Conservation (phyloP, 1,140 invertebrate genomes). For the Lucilia cuprina region DNA sequence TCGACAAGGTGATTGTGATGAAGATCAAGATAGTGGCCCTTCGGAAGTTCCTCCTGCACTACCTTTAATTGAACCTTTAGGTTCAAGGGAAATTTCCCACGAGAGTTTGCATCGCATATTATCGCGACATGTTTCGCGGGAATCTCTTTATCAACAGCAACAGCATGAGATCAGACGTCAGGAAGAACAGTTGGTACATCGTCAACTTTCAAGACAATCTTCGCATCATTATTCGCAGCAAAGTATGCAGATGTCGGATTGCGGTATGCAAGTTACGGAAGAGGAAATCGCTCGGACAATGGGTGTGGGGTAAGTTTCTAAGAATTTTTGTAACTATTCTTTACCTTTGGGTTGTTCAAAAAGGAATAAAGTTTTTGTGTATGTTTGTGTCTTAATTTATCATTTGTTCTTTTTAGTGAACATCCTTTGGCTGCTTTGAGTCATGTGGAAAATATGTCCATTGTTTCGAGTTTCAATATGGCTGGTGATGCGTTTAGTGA, state of each 20-base stretch:
- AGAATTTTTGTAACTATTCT: background rate
- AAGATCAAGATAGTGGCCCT: slow-evolving; percentile 76
- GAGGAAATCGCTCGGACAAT: slow-evolving; percentile 90
- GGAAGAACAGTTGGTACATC: slow-evolving; percentile 59
- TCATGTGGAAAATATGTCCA: slow-evolving; percentile 84
- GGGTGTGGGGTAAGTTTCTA: slow-evolving; percentile 72
- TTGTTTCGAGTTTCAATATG: slow-evolving; percentile 86
- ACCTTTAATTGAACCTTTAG: slow-evolving; percentile 76
- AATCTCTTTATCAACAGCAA: slow-evolving; percentile 67
- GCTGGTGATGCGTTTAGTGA: slow-evolving; percentile 68
- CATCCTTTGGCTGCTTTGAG: slow-evolving; percentile 87
- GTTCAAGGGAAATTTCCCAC: slow-evolving; percentile 79
- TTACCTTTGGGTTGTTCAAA: too few species aligned
- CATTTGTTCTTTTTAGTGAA: slow-evolving; percentile 63
- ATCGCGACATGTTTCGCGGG: slow-evolving; percentile 64
- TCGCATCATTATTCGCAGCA: slow-evolving; percentile 54
- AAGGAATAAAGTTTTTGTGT: background rate
- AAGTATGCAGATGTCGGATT: slow-evolving; percentile 69
- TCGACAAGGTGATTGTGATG: slow-evolving; percentile 65
- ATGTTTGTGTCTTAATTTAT: slow-evolving; percentile 8
- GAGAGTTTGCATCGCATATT: slow-evolving; percentile 76
- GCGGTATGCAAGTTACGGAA: slow-evolving; percentile 86
- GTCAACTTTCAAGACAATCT: slow-evolving; percentile 58
- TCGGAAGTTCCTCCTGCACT: slow-evolving; percentile 78
- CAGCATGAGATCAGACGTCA: slow-evolving; percentile 47